Conservation (phyloP, 2,113 vertebrate species). For the Oncorhynchus keta region DNA sequence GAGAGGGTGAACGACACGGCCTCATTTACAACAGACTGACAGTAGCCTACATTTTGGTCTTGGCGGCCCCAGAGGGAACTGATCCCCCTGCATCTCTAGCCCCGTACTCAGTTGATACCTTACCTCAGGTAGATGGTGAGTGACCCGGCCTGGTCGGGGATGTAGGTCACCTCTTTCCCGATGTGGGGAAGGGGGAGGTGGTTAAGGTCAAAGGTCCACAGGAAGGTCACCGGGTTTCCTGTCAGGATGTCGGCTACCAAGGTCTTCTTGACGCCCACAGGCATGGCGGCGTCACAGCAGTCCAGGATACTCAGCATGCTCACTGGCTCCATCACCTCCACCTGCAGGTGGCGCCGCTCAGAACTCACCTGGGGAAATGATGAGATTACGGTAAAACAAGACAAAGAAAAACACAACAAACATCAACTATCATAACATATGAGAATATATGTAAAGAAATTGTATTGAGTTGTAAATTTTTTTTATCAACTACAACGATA, state of each 20-base stretch:
- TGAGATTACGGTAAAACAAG: not conserved
- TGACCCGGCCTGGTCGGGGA: slow-evolving; percentile 79
- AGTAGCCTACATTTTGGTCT: too few relatives aligned
- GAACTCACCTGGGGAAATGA: slow-evolving; percentile 74
- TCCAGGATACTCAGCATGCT: slow-evolving; percentile 76
- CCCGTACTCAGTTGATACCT: too few relatives aligned
- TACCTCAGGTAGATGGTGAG: slow-evolving; percentile 79
- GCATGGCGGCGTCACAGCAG: slow-evolving; percentile 79
- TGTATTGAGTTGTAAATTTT: too few relatives aligned
- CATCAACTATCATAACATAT: too few relatives aligned
- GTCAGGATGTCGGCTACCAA: slow-evolving; percentile 78
- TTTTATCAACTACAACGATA: too few relatives aligned
- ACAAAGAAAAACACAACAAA: not conserved
- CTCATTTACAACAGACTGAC: too few relatives aligned
- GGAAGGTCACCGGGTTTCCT: slow-evolving; percentile 79
- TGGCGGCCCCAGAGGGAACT: too few relatives aligned
- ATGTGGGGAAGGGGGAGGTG: slow-evolving; percentile 57
- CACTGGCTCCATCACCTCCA: slow-evolving; percentile 88
- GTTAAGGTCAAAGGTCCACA: slow-evolving; percentile 87
- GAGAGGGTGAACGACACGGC: too few relatives aligned
- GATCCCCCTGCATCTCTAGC: too few relatives aligned
- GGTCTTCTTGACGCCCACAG: slow-evolving; percentile 72
- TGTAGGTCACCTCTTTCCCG: slow-evolving; percentile 77
- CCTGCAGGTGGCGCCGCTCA: slow-evolving; percentile 70
- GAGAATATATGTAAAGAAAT: too few relatives aligned